phyloP scores from a whole-genome alignment of 2,113 vertebrate genomes.

The Euleptes europaea region DNA sequence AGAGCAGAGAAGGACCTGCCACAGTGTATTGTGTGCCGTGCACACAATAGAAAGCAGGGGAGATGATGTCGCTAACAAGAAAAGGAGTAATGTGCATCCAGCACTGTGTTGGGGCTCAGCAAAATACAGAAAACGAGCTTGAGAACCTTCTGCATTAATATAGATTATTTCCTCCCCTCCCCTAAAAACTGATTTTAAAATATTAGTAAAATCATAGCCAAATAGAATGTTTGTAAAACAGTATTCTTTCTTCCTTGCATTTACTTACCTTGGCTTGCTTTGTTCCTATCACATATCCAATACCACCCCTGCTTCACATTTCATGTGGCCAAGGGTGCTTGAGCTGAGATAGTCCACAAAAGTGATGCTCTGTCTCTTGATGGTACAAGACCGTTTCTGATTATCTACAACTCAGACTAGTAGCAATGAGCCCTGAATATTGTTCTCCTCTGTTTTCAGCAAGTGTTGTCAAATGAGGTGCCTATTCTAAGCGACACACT shows the following conservation, averaged over 20 bases:
- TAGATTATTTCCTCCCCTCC: background rate
- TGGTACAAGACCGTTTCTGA: background rate
- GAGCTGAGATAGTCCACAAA: background rate
- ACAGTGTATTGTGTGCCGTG: background rate
- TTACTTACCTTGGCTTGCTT: slow-evolving; percentile 13
- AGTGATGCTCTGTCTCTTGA: slow-evolving; percentile 8
- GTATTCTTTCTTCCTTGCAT: background rate
- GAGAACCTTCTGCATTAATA: background rate
- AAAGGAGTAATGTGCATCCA: background rate
- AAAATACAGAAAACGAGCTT: background rate
- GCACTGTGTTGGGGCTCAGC: background rate
- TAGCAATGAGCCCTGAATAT: rapidly evolving
- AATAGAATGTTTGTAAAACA: background rate
- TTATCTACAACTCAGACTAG: slow-evolving; percentile 6
- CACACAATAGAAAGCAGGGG: background rate
- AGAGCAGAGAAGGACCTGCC: background rate
- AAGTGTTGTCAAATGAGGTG: background rate
- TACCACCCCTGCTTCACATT: background rate
- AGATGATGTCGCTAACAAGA: background rate
- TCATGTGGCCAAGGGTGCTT: slow-evolving; percentile 9
- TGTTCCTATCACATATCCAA: slow-evolving; percentile 1
- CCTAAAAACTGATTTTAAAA: background rate
- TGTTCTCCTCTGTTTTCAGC: slow-evolving; percentile 11
- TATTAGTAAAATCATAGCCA: background rate
- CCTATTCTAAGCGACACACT: background rate